Evolutionary conservation across 2,113 vertebrate species (phyloP).

Genomic region (Bos javanicus): DNA sequence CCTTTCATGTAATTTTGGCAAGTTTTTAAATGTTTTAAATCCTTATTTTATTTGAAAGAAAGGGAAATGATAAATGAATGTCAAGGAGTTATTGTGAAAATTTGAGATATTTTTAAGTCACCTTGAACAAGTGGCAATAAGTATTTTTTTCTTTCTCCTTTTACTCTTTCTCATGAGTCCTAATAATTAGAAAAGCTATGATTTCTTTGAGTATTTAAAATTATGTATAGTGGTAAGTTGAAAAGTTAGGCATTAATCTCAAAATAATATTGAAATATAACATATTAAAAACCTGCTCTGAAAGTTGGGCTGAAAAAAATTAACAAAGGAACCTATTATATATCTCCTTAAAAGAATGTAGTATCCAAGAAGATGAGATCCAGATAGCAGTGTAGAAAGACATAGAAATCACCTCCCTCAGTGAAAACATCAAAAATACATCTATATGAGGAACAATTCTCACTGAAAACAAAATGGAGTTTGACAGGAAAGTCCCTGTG

Average conservation of each 20-base stretch:
- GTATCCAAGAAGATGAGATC: background rate
- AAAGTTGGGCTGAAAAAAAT: background rate
- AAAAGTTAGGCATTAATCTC: background rate
- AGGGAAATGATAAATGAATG: background rate
- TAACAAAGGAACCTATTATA: background rate
- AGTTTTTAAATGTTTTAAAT: background rate
- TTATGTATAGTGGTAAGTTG: background rate
- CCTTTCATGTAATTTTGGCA: background rate
- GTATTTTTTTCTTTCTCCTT: background rate
- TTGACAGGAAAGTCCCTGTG: background rate
- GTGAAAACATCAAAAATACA: background rate
- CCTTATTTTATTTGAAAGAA: background rate
- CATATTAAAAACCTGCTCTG: background rate
- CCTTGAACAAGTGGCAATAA: background rate
- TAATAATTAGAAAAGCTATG: background rate
- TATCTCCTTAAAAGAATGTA: background rate
- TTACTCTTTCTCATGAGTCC: background rate
- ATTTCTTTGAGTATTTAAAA: background rate
- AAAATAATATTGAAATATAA: background rate
- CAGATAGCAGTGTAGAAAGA: background rate
- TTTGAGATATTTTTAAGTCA: background rate
- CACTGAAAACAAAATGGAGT: background rate
- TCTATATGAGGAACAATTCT: background rate
- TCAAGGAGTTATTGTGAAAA: background rate
- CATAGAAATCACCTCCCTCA: background rate